These are phyloP conservation scores for Acleris sparsana DNA, from an alignment of 2,888 invertebrate genomes.

Conservation along the genomic window DNA sequence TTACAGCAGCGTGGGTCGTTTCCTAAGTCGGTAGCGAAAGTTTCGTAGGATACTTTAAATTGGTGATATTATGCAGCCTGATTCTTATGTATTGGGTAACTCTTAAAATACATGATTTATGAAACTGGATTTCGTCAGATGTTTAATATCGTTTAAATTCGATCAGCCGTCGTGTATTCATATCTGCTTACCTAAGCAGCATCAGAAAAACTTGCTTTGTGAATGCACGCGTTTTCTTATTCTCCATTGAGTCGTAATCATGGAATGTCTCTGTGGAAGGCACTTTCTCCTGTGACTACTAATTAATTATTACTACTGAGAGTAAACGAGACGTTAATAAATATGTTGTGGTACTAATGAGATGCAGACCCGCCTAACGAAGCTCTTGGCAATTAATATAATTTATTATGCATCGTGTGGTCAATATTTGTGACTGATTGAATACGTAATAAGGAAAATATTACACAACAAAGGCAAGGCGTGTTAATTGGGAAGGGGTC, in stretches of 20 bases:
- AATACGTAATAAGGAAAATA: neutral
- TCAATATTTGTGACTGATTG: neutral
- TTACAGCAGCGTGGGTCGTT: slow-evolving; percentile 18
- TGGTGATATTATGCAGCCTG: slow-evolving; percentile 16
- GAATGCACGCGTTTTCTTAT: slow-evolving; percentile 25
- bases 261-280: slow-evolving; percentile 27
- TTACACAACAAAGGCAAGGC: neutral
- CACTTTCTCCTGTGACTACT: slow-evolving; percentile 26
- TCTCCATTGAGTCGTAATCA: slow-evolving; percentile 24
- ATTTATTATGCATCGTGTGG: neutral
- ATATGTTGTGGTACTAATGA: slow-evolving; percentile 17
- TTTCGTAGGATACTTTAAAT: slow-evolving; percentile 23
- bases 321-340: slow-evolving; percentile 9
- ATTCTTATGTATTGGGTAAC: slow-evolving; percentile 3
- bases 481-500: too few species aligned
- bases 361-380: neutral
- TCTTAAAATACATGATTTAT: slow-evolving; percentile 7
- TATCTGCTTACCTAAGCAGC: slow-evolving; percentile 11
- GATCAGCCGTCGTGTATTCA: neutral
- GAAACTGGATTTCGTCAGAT: neutral
- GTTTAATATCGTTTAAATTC: neutral
- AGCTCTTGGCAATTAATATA: slow-evolving; percentile 6
- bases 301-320: slow-evolving; percentile 15
- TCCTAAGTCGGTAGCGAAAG: slow-evolving; percentile 27
- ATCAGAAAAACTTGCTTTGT: slow-evolving; percentile 23